Base-by-base conservation (phyloP, 2,888 invertebrate species). In the Omphaloscelis lunosa region DNA sequence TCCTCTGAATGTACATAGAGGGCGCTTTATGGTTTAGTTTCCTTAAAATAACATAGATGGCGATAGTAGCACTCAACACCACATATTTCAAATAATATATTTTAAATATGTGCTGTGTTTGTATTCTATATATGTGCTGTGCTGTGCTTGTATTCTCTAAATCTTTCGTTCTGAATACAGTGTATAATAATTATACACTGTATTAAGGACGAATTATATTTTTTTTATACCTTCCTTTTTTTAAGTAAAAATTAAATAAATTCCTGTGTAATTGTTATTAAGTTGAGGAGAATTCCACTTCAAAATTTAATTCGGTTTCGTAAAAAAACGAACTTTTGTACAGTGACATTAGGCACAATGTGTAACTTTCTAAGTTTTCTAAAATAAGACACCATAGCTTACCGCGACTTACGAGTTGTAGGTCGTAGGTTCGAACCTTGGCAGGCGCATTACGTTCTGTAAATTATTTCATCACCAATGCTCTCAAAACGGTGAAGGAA, bases 11-110 rank as follows among this genome's bases (percentile, higher is more conserved):
- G 6, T 1, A 12, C 23, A 68, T 17, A 84, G 84, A 74, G 48
- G 83, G 68, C 83, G 81, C 53, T 59, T 15, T 15, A 12, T 34
- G 0, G 0, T 34, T 61, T n/a, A n/a, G 20, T 79, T 48, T 39
- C 0, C 20, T 2, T 20, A 71, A 6, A 12, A 0, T 39, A 1
- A 45, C 29, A 74, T 9, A 84, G 84, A 81, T 83, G 71, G 71
- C 77, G 39, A 0, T 11, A 76, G 39, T 23, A 29, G 41, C 51
- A 48, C n/a, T 29, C 58, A 15, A 23, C 6, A 11, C 8, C 4
- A 20, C 2, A 58, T 15, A 27, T 51, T 51, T 20, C 20, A 51
- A 51, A 20, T 51, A 20, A 20, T 20, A n/a, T n/a, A n/a, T n/a
- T n/a, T n/a, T n/a, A n/a, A n/a, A n/a, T n/a, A n/a, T n/a, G n/a